phyloP scores from a whole-genome alignment of 2,888 invertebrate species.

The Pterostichus niger region DNA sequence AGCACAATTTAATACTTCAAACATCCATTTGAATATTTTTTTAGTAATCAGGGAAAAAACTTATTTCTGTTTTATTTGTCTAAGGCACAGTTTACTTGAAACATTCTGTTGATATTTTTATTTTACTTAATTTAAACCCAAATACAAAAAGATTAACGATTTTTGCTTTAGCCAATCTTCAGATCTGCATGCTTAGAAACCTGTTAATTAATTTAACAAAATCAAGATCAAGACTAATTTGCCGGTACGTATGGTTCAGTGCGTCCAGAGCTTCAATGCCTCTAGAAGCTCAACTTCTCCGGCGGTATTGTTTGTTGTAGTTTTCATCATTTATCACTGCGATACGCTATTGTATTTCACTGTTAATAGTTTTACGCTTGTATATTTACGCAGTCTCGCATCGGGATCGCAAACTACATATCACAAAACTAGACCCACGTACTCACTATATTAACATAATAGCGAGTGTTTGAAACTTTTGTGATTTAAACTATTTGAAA shows the following conservation, averaged over 20 bases:
- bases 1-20: no score
- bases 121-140: no score
- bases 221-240: constrained; percentile 13
- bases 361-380: constrained; percentile 12
- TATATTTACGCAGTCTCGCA: constrained; percentile 13
- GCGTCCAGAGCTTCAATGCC: neutral
- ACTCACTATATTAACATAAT: neutral
- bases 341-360: constrained; percentile 2
- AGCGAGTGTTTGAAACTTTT: neutral
- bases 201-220: no score
- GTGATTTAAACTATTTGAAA: no score
- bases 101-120: no score
- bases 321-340: constrained; percentile 29
- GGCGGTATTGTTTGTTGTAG: constrained; percentile 6
- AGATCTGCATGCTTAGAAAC: neutral
- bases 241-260: neutral
- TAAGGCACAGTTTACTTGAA: no score
- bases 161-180: no score
- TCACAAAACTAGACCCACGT: neutral
- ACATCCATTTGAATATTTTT: no score
- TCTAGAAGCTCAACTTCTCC: neutral
- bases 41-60: no score
- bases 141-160: no score
- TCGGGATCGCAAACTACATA: neutral
- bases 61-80: no score